These are phyloP conservation scores for Ophion obscuratus DNA, from an alignment of 2,888 invertebrate species.

Conservation along the genomic window DNA sequence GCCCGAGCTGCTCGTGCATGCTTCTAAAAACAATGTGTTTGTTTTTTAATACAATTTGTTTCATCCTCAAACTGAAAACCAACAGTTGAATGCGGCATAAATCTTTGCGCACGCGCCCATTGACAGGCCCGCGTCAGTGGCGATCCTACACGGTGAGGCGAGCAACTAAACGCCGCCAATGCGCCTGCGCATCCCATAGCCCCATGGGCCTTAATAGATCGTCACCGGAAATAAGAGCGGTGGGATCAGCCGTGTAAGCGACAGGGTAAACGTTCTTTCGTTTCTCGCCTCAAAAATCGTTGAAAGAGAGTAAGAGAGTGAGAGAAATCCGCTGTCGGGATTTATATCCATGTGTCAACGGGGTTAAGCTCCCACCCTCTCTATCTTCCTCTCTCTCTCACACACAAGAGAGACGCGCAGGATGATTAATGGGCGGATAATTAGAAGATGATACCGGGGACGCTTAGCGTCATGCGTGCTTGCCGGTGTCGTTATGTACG, in stretches of 20 bases:
- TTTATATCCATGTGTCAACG: conserved; percentile 61
- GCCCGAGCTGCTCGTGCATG: conserved; percentile 79
- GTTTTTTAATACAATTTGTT: not conserved
- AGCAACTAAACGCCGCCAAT: no score
- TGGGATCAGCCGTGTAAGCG: not conserved
- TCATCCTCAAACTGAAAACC: not conserved
- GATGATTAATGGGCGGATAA: conserved; percentile 82
- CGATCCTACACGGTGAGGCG: no score
- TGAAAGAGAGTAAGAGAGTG: conserved; percentile 28
- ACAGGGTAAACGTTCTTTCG: not conserved
- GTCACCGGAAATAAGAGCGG: conserved; percentile 4
- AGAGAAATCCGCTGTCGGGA: conserved; percentile 40
- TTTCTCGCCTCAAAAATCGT: not conserved
- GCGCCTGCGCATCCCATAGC: no score
- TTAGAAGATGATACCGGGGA: conserved; percentile 80
- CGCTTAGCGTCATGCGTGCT: conserved; percentile 71
- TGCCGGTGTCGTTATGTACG: conserved; percentile 53
- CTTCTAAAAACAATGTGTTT: conserved; percentile 71
- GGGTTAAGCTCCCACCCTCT: conserved; percentile 46
- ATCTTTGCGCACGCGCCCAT: no score
- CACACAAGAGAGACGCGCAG: conserved; percentile 44
- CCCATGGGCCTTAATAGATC: not conserved
- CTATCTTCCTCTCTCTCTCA: conserved; percentile 34
- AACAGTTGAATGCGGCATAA: not conserved
- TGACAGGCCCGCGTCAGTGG: no score